A percentile compares a stretch with the other conserved stretches of the same genome.
Evolutionary conservation across 2,888 invertebrate species (phyloP).

Genomic region (Chloromyia formosa): DNA sequence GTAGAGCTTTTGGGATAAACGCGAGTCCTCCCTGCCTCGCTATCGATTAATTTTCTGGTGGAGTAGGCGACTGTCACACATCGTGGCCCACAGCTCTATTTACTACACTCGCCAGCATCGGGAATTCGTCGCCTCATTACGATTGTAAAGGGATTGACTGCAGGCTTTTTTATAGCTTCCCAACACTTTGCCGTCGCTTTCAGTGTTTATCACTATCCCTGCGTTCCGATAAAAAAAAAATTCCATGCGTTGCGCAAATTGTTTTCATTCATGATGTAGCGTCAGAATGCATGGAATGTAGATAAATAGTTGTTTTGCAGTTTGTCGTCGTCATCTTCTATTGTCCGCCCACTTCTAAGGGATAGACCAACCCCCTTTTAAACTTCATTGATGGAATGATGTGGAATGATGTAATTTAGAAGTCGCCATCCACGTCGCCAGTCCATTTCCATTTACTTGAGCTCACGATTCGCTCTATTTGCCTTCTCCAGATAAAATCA

Average conservation of each 20-base stretch:
- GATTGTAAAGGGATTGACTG: no score
- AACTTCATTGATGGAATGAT: no score
- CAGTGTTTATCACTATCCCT: no score
- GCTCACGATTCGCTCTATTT: background rate
- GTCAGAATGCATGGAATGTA: background rate
- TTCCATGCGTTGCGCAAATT: no score
- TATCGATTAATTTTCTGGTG: slow-evolving; percentile 29
- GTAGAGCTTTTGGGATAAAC: slow-evolving; percentile 17
- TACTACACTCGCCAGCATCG: no score
- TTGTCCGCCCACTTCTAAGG: background rate
- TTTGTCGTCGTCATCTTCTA: background rate
- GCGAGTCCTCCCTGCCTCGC: background rate
- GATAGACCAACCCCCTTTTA: no score
- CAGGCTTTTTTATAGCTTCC: no score
- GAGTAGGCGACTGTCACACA: no score
- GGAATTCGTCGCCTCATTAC: no score
- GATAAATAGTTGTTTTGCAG: background rate
- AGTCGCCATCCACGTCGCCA: background rate
- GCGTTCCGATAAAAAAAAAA: no score
- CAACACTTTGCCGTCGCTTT: background rate
- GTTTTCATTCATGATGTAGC: slow-evolving; percentile 2
- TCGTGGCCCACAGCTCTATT: no score
- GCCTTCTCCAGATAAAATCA: slow-evolving; percentile 17
- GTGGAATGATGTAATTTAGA: slow-evolving; percentile 29
- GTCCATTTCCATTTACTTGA: background rate